phyloP scores from a whole-genome alignment of 2,113 vertebrate genomes.

The Setophaga petechia region DNA sequence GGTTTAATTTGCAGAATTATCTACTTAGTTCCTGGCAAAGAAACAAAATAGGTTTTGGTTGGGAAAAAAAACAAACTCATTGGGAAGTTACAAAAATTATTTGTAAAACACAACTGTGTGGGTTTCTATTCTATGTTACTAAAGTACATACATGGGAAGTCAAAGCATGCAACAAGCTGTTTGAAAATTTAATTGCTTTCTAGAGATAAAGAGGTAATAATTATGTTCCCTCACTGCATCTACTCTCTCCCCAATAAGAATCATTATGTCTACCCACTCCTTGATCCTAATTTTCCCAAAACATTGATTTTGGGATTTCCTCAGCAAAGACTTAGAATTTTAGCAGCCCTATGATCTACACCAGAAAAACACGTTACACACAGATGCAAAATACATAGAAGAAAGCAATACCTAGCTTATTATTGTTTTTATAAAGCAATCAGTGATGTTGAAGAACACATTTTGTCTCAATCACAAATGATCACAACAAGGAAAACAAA shows the following conservation, averaged over 20 bases:
- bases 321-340: not conserved
- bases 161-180: not conserved
- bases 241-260: not conserved
- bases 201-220: not conserved
- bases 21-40: not conserved
- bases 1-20: not conserved
- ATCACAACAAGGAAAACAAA: not conserved
- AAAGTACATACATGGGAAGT: not conserved
- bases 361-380: not conserved
- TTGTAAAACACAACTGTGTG: not conserved
- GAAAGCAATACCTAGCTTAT: not conserved
- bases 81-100: not conserved
- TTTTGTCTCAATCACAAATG: not conserved
- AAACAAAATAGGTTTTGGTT: not conserved
- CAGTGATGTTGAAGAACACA: not conserved
- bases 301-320: not conserved
- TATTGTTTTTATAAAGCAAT: not conserved
- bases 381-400: not conserved
- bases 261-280: not conserved
- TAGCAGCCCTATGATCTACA: not conserved
- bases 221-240: not conserved
- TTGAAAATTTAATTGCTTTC: not conserved
- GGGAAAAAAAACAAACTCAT: not conserved
- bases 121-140: not conserved
- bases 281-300: not conserved